Evolutionary conservation across 1,140 invertebrate genomes (phyloP), one percentile per base, ranked within the genome.

Genomic region (Listronotus oregonensis): DNA sequence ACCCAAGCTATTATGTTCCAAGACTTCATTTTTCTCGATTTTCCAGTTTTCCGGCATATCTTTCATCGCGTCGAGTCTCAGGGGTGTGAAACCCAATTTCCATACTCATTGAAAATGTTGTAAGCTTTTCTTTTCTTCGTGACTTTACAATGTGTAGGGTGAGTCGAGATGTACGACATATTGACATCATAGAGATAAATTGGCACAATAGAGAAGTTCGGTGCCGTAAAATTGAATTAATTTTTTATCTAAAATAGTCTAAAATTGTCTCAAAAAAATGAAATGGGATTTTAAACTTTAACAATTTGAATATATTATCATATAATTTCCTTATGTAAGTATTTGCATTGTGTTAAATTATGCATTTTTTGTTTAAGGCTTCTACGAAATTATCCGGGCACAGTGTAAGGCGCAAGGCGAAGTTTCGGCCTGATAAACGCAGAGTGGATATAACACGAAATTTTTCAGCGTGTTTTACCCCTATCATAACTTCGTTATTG

Each of bases 1-100:
- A 52, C 50, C 50, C 50, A 31, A 27, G 27, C 50, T 31, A 52
- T 37, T 52, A 52, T 37, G 50, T 52, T 31, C 14, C 50, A 32
- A 12, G 50, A 52, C 50, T 37, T 52, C 50, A 52, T 52, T 37
- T 52, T 52, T 39, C 50, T 52, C 50, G 50, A 39, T 50, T 50
- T 50, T 31, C 18, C 47, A 50, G 47, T 50, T 50, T 50, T 21
- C 47, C 18, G 18, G 18, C 47, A 31, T 50, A 50, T 52, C 50
- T 52, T 31, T 52, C 50, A 17, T 37, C 14, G 27, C 50, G 9
- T 37, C 50, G 32, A 15, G 9, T 52, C 50, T 27, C 50, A 52
- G 32, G 50, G 27, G 50, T 32, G 50, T 27, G 7, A 52, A 52
- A 15, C 50, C 32, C 50, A 52, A 52, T 52, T 52, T 52, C 50